These are phyloP conservation scores for Cervus canadensis DNA, from an alignment of 2,113 vertebrate species.

Conservation along the genomic window DNA sequence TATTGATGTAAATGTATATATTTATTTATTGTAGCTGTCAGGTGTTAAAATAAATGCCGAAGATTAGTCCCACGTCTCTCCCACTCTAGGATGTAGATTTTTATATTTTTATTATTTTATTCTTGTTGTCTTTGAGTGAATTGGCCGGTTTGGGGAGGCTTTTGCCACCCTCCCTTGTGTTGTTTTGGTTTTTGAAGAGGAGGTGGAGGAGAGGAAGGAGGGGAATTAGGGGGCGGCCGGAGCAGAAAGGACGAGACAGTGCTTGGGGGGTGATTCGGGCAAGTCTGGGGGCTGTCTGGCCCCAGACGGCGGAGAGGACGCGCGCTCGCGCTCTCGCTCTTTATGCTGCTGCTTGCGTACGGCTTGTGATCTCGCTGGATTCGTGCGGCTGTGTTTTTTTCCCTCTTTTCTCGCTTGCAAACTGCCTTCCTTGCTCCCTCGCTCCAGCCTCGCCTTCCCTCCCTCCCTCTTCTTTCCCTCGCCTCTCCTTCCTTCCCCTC, in stretches of 20 bases:
- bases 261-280: slow-evolving; percentile 52
- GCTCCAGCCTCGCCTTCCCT: slow-evolving; percentile 10
- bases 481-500: slow-evolving; percentile 28
- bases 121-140: slow-evolving; percentile 63
- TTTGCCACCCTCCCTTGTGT: slow-evolving; percentile 65
- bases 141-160: slow-evolving; percentile 67
- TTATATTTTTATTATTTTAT: slow-evolving; percentile 46
- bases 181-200: slow-evolving; percentile 70
- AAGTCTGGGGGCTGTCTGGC: slow-evolving; percentile 62
- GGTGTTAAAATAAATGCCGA: slow-evolving; percentile 78
- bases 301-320: slow-evolving; percentile 53
- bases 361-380: slow-evolving; percentile 67
- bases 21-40: slow-evolving; percentile 75
- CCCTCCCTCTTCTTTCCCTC: slow-evolving; percentile 18
- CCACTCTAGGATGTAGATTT: slow-evolving; percentile 74
- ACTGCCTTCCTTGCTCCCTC: slow-evolving; percentile 46
- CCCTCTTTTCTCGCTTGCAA: slow-evolving; percentile 53
- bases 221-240: slow-evolving; percentile 59
- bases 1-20: slow-evolving; percentile 74
- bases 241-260: slow-evolving; percentile 58
- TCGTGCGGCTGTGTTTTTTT: slow-evolving; percentile 60
- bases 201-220: slow-evolving; percentile 62
- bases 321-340: slow-evolving; percentile 65
- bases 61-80: slow-evolving; percentile 74
- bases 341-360: slow-evolving; percentile 66